phyloP scores from a whole-genome alignment of 2,888 invertebrate species.

The Epistrophe eligans region DNA sequence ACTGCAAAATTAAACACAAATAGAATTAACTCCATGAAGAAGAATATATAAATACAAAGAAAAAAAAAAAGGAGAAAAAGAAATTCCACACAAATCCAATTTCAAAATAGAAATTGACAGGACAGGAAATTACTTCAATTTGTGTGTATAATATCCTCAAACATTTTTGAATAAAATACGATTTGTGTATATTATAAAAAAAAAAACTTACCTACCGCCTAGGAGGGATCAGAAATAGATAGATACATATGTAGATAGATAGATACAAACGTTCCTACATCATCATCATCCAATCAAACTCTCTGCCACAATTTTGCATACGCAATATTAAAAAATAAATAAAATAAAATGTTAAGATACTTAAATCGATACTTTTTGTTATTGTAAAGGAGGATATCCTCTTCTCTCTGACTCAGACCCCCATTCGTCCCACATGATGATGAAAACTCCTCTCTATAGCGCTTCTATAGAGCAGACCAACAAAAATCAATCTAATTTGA shows the following conservation, averaged over 20 bases:
- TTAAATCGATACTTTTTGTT: slow-evolving; percentile 40
- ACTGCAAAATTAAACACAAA: slow-evolving; percentile 15
- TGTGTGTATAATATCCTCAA: slow-evolving; percentile 4
- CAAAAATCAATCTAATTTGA: slow-evolving; percentile 76
- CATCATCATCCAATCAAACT: slow-evolving; percentile 42
- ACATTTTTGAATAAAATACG: slow-evolving; percentile 48
- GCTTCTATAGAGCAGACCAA: slow-evolving; percentile 30
- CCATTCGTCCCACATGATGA: not conserved
- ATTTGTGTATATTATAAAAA: slow-evolving; percentile 41
- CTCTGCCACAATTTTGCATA: slow-evolving; percentile 32
- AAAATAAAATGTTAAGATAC: slow-evolving; percentile 31
- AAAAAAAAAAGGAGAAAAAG: not conserved
- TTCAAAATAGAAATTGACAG: slow-evolving; percentile 41
- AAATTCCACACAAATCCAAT: slow-evolving; percentile 28
- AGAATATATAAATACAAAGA: not conserved
- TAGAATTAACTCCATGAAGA: slow-evolving; percentile 1
- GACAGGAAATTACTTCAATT: slow-evolving; percentile 49
- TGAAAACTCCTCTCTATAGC: slow-evolving; percentile 32
- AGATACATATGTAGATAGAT: not conserved
- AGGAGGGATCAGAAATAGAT: not conserved
- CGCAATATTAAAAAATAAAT: slow-evolving; percentile 20
- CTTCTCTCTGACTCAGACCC: slow-evolving; percentile 7
- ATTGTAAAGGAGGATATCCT: slow-evolving; percentile 26
- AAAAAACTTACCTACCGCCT: slow-evolving; percentile 58
- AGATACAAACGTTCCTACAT: not conserved